phyloP scores from a whole-genome alignment of 2,797 vertebrate genomes.

The Poecile montanus region DNA sequence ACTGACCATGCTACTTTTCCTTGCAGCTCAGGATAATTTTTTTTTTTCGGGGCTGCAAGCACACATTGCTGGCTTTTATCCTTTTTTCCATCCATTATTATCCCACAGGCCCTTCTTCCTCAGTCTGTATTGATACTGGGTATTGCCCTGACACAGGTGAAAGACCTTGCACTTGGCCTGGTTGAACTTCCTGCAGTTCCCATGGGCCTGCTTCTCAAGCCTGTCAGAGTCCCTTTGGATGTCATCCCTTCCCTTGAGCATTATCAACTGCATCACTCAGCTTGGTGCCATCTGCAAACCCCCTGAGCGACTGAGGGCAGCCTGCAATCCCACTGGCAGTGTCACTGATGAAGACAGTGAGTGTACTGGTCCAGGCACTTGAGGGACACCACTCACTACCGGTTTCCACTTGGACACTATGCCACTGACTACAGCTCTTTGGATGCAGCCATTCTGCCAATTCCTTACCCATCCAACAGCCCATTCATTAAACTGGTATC shows the following conservation, averaged over 20 bases:
- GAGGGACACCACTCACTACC: not conserved
- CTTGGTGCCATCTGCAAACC: not conserved
- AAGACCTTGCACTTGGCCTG: not conserved
- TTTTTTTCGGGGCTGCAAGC: not conserved
- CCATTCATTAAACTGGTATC: not conserved
- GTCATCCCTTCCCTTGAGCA: accelerated
- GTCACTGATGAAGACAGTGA: not conserved
- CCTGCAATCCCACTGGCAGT: accelerated
- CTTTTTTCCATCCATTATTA: not conserved
- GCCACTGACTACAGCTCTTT: not conserved
- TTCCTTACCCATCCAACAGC: not conserved
- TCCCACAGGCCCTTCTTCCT: not conserved
- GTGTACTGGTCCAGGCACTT: not conserved
- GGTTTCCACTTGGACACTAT: not conserved
- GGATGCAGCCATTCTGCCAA: not conserved
- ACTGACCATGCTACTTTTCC: not conserved
- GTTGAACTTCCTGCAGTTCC: not conserved
- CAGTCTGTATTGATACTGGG: not conserved
- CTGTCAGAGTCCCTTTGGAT: not conserved
- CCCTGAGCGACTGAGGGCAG: not conserved
- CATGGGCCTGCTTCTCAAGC: not conserved
- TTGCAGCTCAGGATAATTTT: not conserved
- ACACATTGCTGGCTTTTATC: not conserved
- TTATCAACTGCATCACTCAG: not conserved
- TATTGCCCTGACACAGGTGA: not conserved